These are phyloP conservation scores for Acipenser ruthenus DNA, from an alignment of 2,797 vertebrate species.

Conservation along the genomic window DNA sequence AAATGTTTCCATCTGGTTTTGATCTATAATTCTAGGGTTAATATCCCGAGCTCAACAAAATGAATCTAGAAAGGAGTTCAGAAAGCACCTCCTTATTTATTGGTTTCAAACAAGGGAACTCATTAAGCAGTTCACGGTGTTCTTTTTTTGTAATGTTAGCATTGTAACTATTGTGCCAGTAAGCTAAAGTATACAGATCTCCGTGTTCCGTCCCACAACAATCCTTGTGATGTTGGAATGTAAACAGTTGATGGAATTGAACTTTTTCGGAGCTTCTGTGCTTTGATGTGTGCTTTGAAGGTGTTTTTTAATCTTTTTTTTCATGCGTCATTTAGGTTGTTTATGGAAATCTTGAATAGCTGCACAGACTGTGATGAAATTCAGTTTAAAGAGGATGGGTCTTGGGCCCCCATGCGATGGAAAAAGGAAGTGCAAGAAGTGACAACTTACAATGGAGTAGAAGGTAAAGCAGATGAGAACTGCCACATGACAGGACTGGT, in stretches of 20 bases:
- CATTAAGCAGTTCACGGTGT: too few relatives aligned
- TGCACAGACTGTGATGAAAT: slow-evolving; percentile 96
- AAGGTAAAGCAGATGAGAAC: slow-evolving; percentile 42
- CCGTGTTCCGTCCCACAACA: background rate
- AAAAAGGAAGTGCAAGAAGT: slow-evolving; percentile 95
- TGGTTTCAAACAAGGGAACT: too few relatives aligned
- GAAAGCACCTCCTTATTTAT: too few relatives aligned
- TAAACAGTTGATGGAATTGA: background rate
- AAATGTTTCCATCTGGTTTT: too few relatives aligned
- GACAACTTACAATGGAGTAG: slow-evolving; percentile 56
- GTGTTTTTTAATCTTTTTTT: background rate
- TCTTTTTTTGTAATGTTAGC: too few relatives aligned
- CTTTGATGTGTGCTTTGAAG: too few relatives aligned
- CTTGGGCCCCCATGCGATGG: slow-evolving; percentile 90
- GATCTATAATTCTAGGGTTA: too few relatives aligned
- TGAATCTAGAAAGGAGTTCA: too few relatives aligned
- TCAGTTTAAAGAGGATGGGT: slow-evolving; percentile 95
- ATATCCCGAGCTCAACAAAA: too few relatives aligned
- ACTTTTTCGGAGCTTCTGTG: background rate
- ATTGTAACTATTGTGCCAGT: too few relatives aligned
- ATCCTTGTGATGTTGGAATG: background rate
- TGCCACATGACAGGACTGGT: too few relatives aligned
- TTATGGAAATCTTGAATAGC: slow-evolving; percentile 96
- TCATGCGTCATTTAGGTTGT: slow-evolving; percentile 62
- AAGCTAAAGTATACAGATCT: too few relatives aligned